Base-by-base conservation (phyloP, 2,113 vertebrate genomes). In the Lycaon pictus region DNA sequence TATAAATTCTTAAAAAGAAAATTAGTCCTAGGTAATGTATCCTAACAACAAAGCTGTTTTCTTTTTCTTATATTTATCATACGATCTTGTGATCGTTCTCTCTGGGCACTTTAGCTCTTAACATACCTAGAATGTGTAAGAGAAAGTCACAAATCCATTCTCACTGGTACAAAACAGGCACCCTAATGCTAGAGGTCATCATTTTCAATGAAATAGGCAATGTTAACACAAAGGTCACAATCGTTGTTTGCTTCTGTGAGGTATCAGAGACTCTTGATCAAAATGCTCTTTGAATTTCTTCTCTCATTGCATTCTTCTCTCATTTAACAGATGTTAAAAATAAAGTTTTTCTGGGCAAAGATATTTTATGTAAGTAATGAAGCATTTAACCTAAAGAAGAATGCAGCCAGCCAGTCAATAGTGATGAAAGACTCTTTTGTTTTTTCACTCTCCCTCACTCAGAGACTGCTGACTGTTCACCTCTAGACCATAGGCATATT, bases 281-380 rank as follows among this genome's bases (percentile, higher is more conserved):
- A 98, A 97, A n/a, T 37, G 69, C 1, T 71, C 29, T 90, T 97
- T 98, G 81, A 63, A 80, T 9, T 60, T 65, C 55, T 91, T 55
- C 4, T 69, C 81, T 81, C 20, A 51, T 65, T 89, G 63, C 62
- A 69, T 60, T 65, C 55, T 91, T 55, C 4, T 69, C 81, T 81
- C 20, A 51, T 65, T 89, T 60, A 58, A 69, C 37, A 80, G 60
- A 35, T 43, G 72, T 92, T 82, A 84, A 81, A 60, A 90, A 90
- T 79, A 95, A 95, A 90, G 35, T 86, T 79, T 71, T 76, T 67
- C 62, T 5, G 91, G 87, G 60, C 77, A 29, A 80, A 80, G 19
- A 37, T 55, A n/a, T 71, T 93, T 97, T 56, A 53, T 87, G 2
- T 87, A 80, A 88, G 63, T 65, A 76, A 29, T 72, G 55, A 43